A percentile compares a stretch with the other conserved stretches of the same genome.
These are phyloP conservation scores for Pangasius mekongensis DNA, from an alignment of 2,797 vertebrate genomes.

Conservation along the genomic window DNA sequence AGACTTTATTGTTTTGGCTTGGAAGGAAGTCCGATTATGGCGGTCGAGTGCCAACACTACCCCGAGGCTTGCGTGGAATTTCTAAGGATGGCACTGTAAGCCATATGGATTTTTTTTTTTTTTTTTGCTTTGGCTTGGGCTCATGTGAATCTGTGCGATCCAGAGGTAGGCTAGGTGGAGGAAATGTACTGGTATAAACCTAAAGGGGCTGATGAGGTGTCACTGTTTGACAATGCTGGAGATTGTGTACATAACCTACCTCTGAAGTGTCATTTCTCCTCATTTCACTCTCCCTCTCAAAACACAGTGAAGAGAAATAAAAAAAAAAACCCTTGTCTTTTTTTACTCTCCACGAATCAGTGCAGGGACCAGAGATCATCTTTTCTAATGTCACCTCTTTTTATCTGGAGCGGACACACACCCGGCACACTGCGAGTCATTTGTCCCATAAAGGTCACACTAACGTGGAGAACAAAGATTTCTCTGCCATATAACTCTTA, in stretches of 20 bases:
- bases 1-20: constrained; percentile 64
- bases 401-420: constrained; percentile 57
- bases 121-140: neutral
- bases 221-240: constrained; percentile 52
- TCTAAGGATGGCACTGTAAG: constrained; percentile 40
- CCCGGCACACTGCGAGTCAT: constrained; percentile 40
- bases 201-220: constrained; percentile 51
- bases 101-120: constrained; percentile 51
- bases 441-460: constrained; percentile 59
- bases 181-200: constrained; percentile 34
- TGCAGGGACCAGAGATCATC: constrained; percentile 55
- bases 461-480: constrained; percentile 45
- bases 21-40: constrained; percentile 25
- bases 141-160: constrained; percentile 21
- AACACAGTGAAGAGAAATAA: constrained; percentile 7
- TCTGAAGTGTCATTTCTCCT: constrained; percentile 53
- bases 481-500: constrained; percentile 31
- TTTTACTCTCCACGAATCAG: constrained; percentile 51
- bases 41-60: constrained; percentile 26
- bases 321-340: constrained; percentile 19
- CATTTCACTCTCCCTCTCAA: constrained; percentile 40
- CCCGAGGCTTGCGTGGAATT: constrained; percentile 49
- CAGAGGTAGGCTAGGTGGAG: constrained; percentile 14
- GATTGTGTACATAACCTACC: constrained; percentile 54
- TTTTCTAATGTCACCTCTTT: constrained; percentile 57